Evolutionary conservation across 2,888 invertebrate genomes (phyloP).

Genomic region (Pomacea canaliculata): DNA sequence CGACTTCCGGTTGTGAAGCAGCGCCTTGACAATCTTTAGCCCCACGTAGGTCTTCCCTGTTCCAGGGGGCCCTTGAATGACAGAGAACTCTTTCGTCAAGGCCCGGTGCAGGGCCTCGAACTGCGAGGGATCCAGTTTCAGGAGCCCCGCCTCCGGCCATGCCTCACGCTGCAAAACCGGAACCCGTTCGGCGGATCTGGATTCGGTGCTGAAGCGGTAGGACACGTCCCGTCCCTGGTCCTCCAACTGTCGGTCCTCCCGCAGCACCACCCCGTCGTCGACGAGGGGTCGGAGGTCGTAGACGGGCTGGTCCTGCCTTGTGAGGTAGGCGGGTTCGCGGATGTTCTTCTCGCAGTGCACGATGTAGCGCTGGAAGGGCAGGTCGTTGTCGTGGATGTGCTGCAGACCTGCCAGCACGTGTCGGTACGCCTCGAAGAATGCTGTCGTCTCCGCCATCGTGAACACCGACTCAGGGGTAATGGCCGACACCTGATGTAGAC

Average conservation of each 20-base stretch:
- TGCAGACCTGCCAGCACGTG: constrained; percentile 80
- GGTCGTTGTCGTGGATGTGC: constrained; percentile 68
- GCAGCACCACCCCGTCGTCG: constrained; percentile 35
- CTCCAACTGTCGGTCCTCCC: constrained; percentile 27
- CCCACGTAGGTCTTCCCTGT: constrained; percentile 88
- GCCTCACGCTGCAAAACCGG: constrained; percentile 16
- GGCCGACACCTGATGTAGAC: constrained; percentile 10
- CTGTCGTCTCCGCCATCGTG: constrained; percentile 82
- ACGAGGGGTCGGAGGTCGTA: constrained; percentile 48
- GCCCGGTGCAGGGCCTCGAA: constrained; percentile 56
- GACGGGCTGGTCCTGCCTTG: not conserved
- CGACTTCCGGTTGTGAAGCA: constrained; percentile 74
- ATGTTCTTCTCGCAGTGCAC: constrained; percentile 46
- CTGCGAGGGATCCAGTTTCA: constrained; percentile 60
- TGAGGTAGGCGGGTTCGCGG: constrained; percentile 11
- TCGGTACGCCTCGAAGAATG: constrained; percentile 86
- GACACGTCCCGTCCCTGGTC: constrained; percentile 20
- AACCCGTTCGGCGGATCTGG: constrained; percentile 15
- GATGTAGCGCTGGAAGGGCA: constrained; percentile 47
- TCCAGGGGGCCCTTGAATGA: constrained; percentile 80
- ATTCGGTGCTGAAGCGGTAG: constrained; percentile 27
- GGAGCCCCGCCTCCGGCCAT: constrained; percentile 48
- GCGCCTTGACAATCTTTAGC: constrained; percentile 77
- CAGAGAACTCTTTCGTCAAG: constrained; percentile 58
- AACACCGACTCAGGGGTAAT: constrained; percentile 30